Conservation (phyloP, 2,113 vertebrate species). For the Cyprinodon brontotheroides region DNA sequence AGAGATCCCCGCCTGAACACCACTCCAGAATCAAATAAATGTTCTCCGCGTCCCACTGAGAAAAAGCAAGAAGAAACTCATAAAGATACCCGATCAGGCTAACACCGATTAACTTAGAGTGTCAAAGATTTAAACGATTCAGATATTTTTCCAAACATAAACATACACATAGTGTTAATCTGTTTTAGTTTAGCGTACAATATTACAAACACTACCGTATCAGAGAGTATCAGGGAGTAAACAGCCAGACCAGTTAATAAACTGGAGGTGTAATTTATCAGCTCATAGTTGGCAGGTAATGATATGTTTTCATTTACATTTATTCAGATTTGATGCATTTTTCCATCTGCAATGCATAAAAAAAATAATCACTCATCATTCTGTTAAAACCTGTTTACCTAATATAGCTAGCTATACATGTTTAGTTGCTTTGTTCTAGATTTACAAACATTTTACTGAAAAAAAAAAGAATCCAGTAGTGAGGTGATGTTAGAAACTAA, state of each 20-base stretch:
- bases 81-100: background rate
- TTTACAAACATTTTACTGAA: no score
- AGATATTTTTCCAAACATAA: no score
- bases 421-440: no score
- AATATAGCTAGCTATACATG: no score
- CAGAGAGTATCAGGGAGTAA: background rate
- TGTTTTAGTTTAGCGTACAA: no score
- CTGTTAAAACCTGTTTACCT: no score
- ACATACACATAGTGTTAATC: background rate
- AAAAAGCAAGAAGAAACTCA: background rate
- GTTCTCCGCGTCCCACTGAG: slow-evolving; percentile 93
- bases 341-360: no score
- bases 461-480: no score
- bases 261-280: background rate
- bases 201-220: no score
- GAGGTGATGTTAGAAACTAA: no score
- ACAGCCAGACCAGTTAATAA: background rate
- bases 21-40: slow-evolving; percentile 99
- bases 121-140: background rate
- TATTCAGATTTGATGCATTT: background rate
- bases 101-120: background rate
- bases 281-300: background rate
- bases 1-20: slow-evolving; percentile 93
- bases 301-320: background rate
- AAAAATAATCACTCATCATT: no score